Evolutionary conservation across 2,888 invertebrate species (phyloP).

Genomic region (Drosophila nigricruria): DNA sequence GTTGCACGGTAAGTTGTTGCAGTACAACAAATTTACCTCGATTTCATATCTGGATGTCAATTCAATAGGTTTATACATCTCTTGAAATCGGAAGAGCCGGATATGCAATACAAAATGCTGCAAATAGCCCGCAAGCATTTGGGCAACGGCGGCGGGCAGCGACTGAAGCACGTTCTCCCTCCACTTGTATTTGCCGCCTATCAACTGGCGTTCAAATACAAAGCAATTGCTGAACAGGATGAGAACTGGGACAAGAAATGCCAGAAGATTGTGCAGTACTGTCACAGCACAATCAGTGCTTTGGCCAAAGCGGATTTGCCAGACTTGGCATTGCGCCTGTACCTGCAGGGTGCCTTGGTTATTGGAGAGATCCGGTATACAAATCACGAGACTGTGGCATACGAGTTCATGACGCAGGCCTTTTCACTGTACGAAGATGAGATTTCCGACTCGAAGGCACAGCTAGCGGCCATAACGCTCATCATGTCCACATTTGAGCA

Average conservation of each 20-base stretch:
- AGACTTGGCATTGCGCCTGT: conserved; percentile 96
- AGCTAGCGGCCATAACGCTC: conserved; percentile 97
- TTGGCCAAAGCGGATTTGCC: conserved; percentile 97
- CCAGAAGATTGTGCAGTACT: conserved; percentile 99
- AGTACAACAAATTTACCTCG: not conserved
- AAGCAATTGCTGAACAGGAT: conserved; percentile 92
- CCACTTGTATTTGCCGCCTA: conserved; percentile 98
- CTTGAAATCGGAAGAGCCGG: conserved; percentile 91
- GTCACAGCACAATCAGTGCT: conserved; percentile 97
- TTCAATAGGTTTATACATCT: conserved; percentile 93
- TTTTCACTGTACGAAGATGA: conserved; percentile 99
- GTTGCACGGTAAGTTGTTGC: conserved; percentile 88
- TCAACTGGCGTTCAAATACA: conserved; percentile 93
- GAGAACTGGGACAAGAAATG: conserved; percentile 99
- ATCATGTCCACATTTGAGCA: conserved; percentile 98
- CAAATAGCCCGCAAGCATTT: conserved; percentile 95
- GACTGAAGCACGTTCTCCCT: conserved; percentile 96
- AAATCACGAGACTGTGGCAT: conserved; percentile 98
- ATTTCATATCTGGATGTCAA: too few relatives aligned
- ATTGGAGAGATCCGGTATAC: conserved; percentile 96
- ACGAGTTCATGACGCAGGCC: conserved; percentile 97
- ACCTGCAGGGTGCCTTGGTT: conserved; percentile 97
- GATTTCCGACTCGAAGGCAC: conserved; percentile 98
- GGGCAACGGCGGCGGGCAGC: conserved; percentile 94
- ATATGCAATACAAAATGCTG: conserved; percentile 96